phyloP scores from a whole-genome alignment of 2,797 vertebrate species.

The Anolis apletophallus region DNA sequence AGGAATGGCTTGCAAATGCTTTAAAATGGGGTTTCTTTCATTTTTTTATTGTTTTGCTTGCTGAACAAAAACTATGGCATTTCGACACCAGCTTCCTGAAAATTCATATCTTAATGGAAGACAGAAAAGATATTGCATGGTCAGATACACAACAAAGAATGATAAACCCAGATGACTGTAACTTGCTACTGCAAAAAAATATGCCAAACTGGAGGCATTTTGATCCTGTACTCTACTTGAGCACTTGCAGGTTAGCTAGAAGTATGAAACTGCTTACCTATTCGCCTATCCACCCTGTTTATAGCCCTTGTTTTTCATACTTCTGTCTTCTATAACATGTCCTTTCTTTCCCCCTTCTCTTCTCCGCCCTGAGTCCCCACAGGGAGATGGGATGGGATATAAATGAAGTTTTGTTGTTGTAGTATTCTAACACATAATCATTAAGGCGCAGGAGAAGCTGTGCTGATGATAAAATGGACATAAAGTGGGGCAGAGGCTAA shows the following conservation, averaged over 20 bases:
- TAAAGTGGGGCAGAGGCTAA: neutral
- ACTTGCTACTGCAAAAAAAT: constrained; percentile 10
- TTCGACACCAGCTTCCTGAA: constrained; percentile 19
- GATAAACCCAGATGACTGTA: constrained; percentile 22
- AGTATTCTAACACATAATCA: constrained; percentile 1
- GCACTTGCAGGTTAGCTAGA: constrained; percentile 9
- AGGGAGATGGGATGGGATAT: no score
- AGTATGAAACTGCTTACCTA: neutral
- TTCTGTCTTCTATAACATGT: neutral
- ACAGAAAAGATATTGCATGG: constrained; percentile 13
- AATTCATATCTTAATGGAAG: constrained; percentile 13
- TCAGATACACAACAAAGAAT: constrained; percentile 21
- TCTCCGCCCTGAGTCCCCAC: no score
- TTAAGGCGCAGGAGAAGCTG: constrained; percentile 28
- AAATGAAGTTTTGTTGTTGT: no score
- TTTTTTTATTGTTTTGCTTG: constrained; percentile 44
- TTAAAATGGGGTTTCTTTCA: constrained; percentile 54
- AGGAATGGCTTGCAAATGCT: constrained; percentile 17
- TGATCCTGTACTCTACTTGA: neutral
- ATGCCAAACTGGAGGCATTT: neutral
- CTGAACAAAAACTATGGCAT: constrained; percentile 21
- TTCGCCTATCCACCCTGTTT: neutral
- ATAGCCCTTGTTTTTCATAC: neutral
- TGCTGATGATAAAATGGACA: constrained; percentile 17
- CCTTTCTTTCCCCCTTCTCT: no score